Base-by-base conservation (phyloP, 2,113 vertebrate genomes). In the Chlorocebus sabaeus region DNA sequence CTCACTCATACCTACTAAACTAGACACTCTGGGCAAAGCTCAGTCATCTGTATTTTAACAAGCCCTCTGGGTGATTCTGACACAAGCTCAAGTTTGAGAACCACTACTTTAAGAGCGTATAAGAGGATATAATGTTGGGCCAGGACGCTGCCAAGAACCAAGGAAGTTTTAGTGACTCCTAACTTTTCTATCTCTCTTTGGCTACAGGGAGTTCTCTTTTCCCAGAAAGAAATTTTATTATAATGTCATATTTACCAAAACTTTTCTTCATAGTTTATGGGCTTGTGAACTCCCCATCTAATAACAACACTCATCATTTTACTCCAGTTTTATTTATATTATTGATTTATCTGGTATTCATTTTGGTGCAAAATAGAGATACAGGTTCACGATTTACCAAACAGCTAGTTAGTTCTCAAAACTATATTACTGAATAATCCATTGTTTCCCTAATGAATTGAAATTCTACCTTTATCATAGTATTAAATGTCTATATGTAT, bases 391-490 rank as follows among this genome's bases (percentile, higher is more conserved):
- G 30, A 32, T 70, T 95, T 87, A 76, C 73, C 43, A 86, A 89
- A 67, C 6, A 61, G n/a, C 30, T 40, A 80, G 59, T 57, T 38
- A 73, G 45, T 80, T 91, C 38, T 88, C 55, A 84, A 88, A 64
- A 73, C 38, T 72, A 6, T 32, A n/a, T 64, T 82, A 72, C 0
- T 79, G 40, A 90, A 73, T n/a, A 72, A 96, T 89, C 38, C 12
- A 87, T 5, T 85, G 1, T 85, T 84, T 76, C 22, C 38, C n/a
- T 32, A 92, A 32, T 61, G 75, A 67, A 80, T 0, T 87, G 16
- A 87, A 87, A 97, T 91, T 95, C 52, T 45, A 59, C 52, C 95
- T 88, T 87, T 57, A 79, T 50, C 57, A 67, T 25, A 85, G 12
- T 50, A 57, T 82, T 55, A 70, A 78, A 85, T 78, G 67, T 27